Percentiles rank a stretch among this genome's conserved stretches.
Evolutionary conservation across 2,888 invertebrate species (phyloP).

Genomic region (Spodoptera exigua): DNA sequence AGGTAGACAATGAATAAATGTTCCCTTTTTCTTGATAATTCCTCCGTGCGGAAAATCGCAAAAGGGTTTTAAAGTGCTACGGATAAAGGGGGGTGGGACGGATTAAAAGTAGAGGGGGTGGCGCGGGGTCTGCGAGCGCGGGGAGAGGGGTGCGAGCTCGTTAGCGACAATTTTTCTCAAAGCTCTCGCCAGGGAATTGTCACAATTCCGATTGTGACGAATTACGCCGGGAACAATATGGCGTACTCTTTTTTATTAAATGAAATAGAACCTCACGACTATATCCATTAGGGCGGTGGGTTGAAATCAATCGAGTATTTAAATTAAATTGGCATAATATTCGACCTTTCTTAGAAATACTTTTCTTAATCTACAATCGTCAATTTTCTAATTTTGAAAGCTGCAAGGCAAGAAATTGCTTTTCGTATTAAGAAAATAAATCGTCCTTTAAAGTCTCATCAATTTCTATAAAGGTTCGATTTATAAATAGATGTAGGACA

Average conservation of each 20-base stretch:
- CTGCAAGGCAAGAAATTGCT: too few species aligned
- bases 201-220: conserved; percentile 87
- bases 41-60: conserved; percentile 82
- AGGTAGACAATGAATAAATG: conserved; percentile 75
- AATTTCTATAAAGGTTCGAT: too few species aligned
- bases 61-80: conserved; percentile 87
- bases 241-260: conserved; percentile 74
- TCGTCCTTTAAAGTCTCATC: too few species aligned
- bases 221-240: conserved; percentile 81
- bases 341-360: too few species aligned
- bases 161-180: conserved; percentile 89
- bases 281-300: conserved; percentile 26
- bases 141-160: conserved; percentile 76
- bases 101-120: conserved; percentile 78
- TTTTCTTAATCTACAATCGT: conserved; percentile 18
- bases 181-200: conserved; percentile 85
- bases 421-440: too few species aligned
- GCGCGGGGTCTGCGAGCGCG: conserved; percentile 49
- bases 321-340: too few species aligned
- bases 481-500: neutral
- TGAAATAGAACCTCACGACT: conserved; percentile 68
- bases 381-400: neutral
- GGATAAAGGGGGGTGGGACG: conserved; percentile 75
- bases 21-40: conserved; percentile 82
- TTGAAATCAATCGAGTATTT: conserved; percentile 44